Base-by-base conservation (phyloP, 2,113 vertebrate species). In the Cranoglanis bouderius region DNA sequence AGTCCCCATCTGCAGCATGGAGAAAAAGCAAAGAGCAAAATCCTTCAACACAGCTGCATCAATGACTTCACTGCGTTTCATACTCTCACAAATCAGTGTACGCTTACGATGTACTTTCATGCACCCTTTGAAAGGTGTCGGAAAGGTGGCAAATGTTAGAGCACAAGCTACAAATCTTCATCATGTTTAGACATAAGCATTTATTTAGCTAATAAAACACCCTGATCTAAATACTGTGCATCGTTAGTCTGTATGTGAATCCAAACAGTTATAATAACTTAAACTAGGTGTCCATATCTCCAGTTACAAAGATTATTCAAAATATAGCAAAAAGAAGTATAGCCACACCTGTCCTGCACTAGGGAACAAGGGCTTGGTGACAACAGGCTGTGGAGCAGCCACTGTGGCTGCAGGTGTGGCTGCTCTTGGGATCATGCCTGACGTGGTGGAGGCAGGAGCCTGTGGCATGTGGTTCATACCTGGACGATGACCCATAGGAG, bases 1-100 rank as follows among this genome's bases (percentile, higher is more conserved):
- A 97, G 97, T 97, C 96, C 97, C 98, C 98, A 99, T 99, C 97
- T 99, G 98, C 96, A 99, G 98, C 97, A 97, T 96, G 97, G 96
- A 97, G 97, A 95, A 89, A 90, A 83, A 89, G 88, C 86, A 88
- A 86, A 80, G 49, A 75, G 32, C 67, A 61, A 88, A 40, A 72
- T 55, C 75, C 83, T 86, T 75, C 85, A 87, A 75, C 85, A 87
- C n/a, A 61, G 78, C 82, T n/a, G 10, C 40, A 72, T 75, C 80
- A 84, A 7, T 78, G 32, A 53, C 19, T 38, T 63, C n/a, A 57
- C 9, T 61, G 55, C 12, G 38, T 51, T 59, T 46, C 53, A 46
- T n/a, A 49, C 38, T 12, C 40, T 32, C 43, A 63, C 29, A 57
- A 75, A 53, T 51, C 49, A 49, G 61, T 29, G 16, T 75, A 43